These are phyloP conservation scores for Gambelia wislizenii DNA, from an alignment of 2,797 vertebrate genomes.

Conservation along the genomic window DNA sequence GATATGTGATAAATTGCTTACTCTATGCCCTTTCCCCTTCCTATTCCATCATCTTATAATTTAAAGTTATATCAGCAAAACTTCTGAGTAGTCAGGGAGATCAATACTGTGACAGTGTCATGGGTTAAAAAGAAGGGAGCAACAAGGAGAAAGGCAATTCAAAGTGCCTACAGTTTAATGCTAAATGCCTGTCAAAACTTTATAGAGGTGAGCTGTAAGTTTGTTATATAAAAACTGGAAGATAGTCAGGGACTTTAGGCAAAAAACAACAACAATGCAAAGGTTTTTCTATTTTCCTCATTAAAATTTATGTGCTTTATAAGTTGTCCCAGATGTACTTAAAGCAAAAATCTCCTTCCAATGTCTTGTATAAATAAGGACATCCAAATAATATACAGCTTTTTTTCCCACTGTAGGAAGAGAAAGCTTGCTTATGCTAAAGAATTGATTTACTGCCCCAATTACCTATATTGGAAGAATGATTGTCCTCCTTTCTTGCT, in stretches of 20 bases:
- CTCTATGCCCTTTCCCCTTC: slow-evolving; percentile 13
- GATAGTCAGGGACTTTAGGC: not conserved
- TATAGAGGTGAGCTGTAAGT: not conserved
- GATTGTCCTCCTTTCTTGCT: not conserved
- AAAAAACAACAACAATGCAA: slow-evolving; percentile 4
- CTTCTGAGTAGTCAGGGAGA: not conserved
- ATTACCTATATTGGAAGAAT: slow-evolving; percentile 7
- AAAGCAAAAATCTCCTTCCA: not conserved
- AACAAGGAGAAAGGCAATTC: not conserved
- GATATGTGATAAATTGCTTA: slow-evolving; percentile 16
- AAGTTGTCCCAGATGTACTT: slow-evolving; percentile 7
- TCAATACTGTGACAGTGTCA: slow-evolving; percentile 3
- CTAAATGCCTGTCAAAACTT: slow-evolving; percentile 4
- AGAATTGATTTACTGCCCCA: slow-evolving; percentile 15
- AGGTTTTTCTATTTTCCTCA: not conserved
- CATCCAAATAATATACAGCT: not conserved
- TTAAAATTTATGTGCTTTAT: slow-evolving; percentile 15
- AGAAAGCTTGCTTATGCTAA: not conserved
- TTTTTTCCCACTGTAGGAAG: not conserved
- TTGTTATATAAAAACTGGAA: not conserved
- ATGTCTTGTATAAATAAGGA: not conserved
- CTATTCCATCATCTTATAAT: slow-evolving; percentile 2
- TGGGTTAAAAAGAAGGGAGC: not conserved
- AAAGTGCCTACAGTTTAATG: not conserved
- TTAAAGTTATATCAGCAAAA: slow-evolving; percentile 34